Percentiles rank a stretch among this genome's conserved stretches.
Evolutionary conservation across 2,888 invertebrate genomes (phyloP).

Genomic region (Monochamus alternatus): DNA sequence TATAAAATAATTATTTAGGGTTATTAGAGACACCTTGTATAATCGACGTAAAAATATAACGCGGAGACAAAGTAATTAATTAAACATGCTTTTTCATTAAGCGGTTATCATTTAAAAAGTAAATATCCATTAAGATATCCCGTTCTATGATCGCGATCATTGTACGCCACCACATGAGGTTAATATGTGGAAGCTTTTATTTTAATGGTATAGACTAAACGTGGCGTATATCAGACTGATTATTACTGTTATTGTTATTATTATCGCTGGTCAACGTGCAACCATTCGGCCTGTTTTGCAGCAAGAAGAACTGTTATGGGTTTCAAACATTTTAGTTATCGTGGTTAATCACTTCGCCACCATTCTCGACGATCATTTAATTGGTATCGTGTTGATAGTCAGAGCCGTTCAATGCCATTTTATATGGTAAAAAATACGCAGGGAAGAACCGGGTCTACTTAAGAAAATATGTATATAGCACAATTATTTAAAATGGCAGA

Average conservation of each 20-base stretch:
- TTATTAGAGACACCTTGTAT: too few species aligned
- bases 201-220: conserved; percentile 23
- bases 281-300: neutral
- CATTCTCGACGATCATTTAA: neutral
- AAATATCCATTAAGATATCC: conserved; percentile 1
- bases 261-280: neutral
- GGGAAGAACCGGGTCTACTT: too few species aligned
- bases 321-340: conserved; percentile 11
- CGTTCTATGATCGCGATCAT: neutral
- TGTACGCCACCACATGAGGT: neutral
- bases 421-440: too few species aligned
- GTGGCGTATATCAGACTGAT: conserved; percentile 15
- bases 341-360: neutral
- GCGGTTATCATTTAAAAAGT: neutral
- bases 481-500: too few species aligned
- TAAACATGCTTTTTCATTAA: too few species aligned
- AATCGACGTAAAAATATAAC: too few species aligned
- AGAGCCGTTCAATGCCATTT: neutral
- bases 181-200: conserved; percentile 11
- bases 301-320: conserved; percentile 6
- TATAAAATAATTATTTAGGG: too few species aligned
- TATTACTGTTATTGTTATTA: conserved; percentile 22
- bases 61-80: too few species aligned
- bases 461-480: too few species aligned
- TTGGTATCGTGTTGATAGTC: neutral